phyloP scores from a whole-genome alignment of 2,113 vertebrate genomes.

The Glaucomys volans region DNA sequence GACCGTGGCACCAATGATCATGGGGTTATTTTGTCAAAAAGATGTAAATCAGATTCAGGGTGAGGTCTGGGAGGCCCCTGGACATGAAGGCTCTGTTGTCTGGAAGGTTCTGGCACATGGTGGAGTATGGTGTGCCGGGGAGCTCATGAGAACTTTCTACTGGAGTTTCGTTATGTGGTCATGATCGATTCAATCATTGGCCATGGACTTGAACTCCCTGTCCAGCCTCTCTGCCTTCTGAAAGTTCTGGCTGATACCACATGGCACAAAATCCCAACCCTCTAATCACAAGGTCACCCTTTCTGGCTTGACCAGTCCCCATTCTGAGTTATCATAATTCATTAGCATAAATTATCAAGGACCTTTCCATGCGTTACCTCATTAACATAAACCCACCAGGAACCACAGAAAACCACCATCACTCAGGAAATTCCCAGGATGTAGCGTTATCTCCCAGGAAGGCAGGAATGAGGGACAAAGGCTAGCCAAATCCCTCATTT shows the following conservation, averaged over 20 bases:
- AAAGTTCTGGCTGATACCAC: neutral
- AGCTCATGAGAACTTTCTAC: neutral
- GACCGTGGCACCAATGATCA: neutral
- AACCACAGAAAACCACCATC: neutral
- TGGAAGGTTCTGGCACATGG: no score
- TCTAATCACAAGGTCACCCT: neutral
- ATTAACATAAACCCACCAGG: no score
- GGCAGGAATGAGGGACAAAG: neutral
- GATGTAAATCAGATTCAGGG: neutral
- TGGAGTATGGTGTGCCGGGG: no score
- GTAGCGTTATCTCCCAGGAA: neutral
- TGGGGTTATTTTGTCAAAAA: neutral
- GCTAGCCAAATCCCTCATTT: neutral
- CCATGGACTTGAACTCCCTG: neutral
- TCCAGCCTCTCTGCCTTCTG: neutral
- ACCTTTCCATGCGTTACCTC: neutral
- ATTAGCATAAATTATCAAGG: neutral
- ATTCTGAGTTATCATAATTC: neutral
- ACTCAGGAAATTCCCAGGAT: neutral
- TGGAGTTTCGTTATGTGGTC: neutral
- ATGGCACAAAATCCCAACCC: neutral
- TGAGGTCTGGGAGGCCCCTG: neutral
- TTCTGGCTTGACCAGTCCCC: neutral
- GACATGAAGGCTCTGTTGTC: neutral
- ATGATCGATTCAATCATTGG: neutral